Conservation (phyloP, 2,888 invertebrate species). For the Pammene fasciana region DNA sequence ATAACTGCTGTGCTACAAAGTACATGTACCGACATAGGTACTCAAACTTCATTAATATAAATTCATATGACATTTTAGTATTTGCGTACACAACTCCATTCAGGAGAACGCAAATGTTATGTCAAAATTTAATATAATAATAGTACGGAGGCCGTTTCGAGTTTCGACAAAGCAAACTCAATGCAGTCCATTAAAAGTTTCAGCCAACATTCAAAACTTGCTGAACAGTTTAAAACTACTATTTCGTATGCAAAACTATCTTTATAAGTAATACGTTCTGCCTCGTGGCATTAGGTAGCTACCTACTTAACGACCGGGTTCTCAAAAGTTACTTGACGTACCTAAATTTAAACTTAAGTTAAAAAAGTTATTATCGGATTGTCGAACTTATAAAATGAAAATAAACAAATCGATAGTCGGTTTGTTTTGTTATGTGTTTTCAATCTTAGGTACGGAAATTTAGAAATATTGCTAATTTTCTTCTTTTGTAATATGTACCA, state of each 20-base stretch:
- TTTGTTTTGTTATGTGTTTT: no score
- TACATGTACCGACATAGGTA: not conserved
- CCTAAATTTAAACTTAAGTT: not conserved
- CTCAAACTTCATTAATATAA: constrained; percentile 43
- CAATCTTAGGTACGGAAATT: no score
- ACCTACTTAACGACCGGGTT: not conserved
- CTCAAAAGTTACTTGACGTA: not conserved
- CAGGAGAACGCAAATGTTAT: constrained; percentile 46
- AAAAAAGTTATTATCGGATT: no score
- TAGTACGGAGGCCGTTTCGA: constrained; percentile 59
- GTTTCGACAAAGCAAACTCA: constrained; percentile 65
- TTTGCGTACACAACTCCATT: constrained; percentile 47
- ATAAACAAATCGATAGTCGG: no score
- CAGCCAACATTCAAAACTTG: constrained; percentile 61
- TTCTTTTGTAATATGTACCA: no score
- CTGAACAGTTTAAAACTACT: constrained; percentile 37
- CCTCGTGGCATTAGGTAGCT: constrained; percentile 6
- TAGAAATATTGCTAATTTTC: no score
- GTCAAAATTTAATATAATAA: constrained; percentile 48
- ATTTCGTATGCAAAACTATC: constrained; percentile 37
- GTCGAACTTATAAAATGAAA: no score
- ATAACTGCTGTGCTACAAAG: no score
- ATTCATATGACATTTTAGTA: constrained; percentile 45
- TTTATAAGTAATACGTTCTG: constrained; percentile 26
- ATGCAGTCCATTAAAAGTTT: constrained; percentile 76